phyloP scores from a whole-genome alignment of 2,113 vertebrate species.

The Ahaetulla prasina region DNA sequence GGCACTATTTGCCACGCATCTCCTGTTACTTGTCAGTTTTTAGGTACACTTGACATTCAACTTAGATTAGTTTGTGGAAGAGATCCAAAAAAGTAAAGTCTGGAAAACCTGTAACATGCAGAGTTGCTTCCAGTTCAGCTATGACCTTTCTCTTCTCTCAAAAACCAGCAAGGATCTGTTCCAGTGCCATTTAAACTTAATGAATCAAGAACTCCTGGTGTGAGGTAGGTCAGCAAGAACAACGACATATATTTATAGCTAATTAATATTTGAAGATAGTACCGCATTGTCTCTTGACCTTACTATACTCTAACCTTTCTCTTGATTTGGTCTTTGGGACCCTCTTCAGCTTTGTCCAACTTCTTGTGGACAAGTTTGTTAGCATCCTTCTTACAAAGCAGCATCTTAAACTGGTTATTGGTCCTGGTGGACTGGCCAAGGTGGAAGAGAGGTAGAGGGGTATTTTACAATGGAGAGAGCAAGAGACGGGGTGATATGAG shows the following conservation, averaged over 20 bases:
- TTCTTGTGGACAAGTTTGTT: background rate
- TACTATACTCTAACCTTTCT: background rate
- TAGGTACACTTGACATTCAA: background rate
- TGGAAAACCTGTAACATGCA: background rate
- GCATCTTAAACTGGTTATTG: background rate
- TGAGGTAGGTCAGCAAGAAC: slow-evolving; percentile 24
- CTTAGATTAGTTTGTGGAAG: background rate
- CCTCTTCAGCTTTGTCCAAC: background rate
- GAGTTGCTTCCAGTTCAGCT: background rate
- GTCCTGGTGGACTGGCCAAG: background rate
- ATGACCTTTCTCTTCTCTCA: slow-evolving; percentile 19
- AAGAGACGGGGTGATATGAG: background rate
- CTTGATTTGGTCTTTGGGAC: background rate
- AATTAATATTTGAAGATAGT: background rate
- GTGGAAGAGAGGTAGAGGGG: background rate
- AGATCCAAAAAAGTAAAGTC: background rate
- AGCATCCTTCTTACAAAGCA: background rate
- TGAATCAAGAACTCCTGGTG: background rate
- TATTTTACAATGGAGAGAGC: background rate
- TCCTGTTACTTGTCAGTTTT: too few species aligned
- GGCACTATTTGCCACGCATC: background rate
- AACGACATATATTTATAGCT: slow-evolving; percentile 13
- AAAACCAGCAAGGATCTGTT: slow-evolving; percentile 14
- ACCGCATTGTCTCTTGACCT: background rate
- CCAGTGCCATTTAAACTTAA: slow-evolving; percentile 9